A percentile compares a stretch with the other conserved stretches of the same genome.
phyloP scores from a whole-genome alignment of 2,888 invertebrate species.

The Agrotis puta region DNA sequence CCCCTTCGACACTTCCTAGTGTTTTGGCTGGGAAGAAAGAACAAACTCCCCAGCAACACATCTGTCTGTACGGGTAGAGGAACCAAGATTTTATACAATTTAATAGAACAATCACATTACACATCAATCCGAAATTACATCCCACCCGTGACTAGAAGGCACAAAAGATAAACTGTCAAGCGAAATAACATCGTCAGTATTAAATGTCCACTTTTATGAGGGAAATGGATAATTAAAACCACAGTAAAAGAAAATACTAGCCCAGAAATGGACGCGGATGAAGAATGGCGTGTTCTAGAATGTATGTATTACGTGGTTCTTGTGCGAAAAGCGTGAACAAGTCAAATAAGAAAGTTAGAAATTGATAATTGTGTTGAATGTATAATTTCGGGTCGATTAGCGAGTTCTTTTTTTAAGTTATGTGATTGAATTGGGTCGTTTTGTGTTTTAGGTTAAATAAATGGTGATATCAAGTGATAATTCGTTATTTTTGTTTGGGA shows the following conservation, averaged over 20 bases:
- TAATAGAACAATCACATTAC: too few relatives aligned
- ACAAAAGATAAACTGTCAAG: too few relatives aligned
- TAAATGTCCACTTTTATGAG: constrained; percentile 2
- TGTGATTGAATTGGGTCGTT: background rate
- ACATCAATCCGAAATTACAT: too few relatives aligned
- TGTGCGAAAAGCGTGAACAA: constrained; percentile 42
- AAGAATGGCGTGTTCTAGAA: constrained; percentile 37
- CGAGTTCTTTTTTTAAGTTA: background rate
- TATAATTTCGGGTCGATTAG: constrained; percentile 4
- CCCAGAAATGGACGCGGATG: constrained; percentile 30
- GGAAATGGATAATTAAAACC: constrained; percentile 45
- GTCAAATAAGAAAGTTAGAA: constrained; percentile 40
- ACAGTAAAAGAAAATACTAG: constrained; percentile 11
- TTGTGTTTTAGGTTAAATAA: background rate
- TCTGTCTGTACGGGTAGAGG: too few relatives aligned
- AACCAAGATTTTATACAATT: too few relatives aligned
- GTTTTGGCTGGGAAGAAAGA: too few relatives aligned
- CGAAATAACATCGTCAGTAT: too few relatives aligned
- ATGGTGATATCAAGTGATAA: too few relatives aligned
- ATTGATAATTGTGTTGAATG: constrained; percentile 14
- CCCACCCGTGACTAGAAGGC: too few relatives aligned
- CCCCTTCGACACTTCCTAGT: too few relatives aligned
- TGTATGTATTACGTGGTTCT: constrained; percentile 13
- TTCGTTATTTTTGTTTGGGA: too few relatives aligned
- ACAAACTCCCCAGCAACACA: too few relatives aligned